Evolutionary conservation across 2,888 invertebrate species (phyloP), one percentile per base, ranked within the genome.

Genomic region (Caenorhabditis auriculariae): DNA sequence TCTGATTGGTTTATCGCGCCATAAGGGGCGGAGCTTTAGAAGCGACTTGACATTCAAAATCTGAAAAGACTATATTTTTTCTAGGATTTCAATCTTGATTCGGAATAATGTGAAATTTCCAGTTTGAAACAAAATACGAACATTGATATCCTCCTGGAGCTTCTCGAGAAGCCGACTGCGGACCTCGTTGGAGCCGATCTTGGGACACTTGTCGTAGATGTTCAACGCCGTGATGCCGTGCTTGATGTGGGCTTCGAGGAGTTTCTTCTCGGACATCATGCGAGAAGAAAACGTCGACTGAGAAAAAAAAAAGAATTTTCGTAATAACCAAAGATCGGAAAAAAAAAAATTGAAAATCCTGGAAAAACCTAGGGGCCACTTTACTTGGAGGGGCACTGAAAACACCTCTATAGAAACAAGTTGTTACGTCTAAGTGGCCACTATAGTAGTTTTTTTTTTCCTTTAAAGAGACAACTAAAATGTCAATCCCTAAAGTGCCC

Each of bases 71-170:
- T n/a, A n/a, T n/a, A n/a, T n/a, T n/a, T n/a, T n/a, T n/a, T n/a
- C n/a, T n/a, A n/a, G n/a, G n/a, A n/a, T n/a, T n/a, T n/a, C n/a
- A n/a, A 32, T 15, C 32, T 19, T 46, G 26, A 32, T 46, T 46
- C 46, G 17, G 3, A 19, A 24, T 23, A 32, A 39, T 5, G 23
- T 44, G 17, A 24, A 7, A 17, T 24, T 23, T 23, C 7, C 7
- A 9, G 24, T 23, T 44, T 26, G 9, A 15, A n/a, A 27, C 21
- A 17, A 17, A 21, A 51, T 51, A 53, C 60, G 37, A 12, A 79
- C 79, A 66, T 79, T 80, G 27, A 79, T 77, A 48, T 76, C 74
- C 53, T 80, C 79, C 43, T 79, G 79, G 15, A 79, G 55, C 41
- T 68, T 67, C 38, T 75, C 76, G 58, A 78, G 60, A 39, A 75